Evolutionary conservation across 1,140 invertebrate species (phyloP), one percentile per base, ranked within the genome.

Genomic region (Micrasema longulum): DNA sequence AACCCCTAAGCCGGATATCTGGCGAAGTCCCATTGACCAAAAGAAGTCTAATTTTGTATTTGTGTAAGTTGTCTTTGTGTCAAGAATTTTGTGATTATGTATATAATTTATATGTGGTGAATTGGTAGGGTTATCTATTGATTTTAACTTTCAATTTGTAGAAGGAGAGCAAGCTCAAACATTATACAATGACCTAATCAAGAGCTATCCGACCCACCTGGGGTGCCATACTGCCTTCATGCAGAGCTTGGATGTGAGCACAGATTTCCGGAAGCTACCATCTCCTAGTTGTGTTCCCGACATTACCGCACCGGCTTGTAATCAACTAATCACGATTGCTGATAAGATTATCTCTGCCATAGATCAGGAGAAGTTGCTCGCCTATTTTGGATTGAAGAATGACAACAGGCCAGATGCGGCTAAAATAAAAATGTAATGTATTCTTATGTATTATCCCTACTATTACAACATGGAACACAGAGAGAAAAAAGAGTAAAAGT

Each of bases 361-460:
- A n/a, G 91, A 96, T 80, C 87, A 90, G 73, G 89, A 92, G 41
- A 88, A 89, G 75, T 77, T 96, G 31, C 82, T 96, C 0, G 89
- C 90, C 0, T 93, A 90, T 78, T 90, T 92, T 72, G 94, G 94
- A 0, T 88, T 93, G 69, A 96, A 95, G 80, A 89, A 87, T 57
- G 94, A 95, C 80, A 88, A 88, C 12, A 84, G 93, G 52, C 80
- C 87, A 0, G 93, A 96, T 80, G 92, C 93, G 0, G 80, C 84
- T 3, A 94, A 94, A 81, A 91, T 93, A 47, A 95, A 95, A 84
- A 88, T 84, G 88, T 93, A 79, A 86, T 38, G 86, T 43, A 45
- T 62, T 7, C 36, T 57, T 35, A 35, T 57, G 6, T n/a, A n/a
- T n/a, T n/a, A n/a, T n/a, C n/a, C n/a, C n/a, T n/a, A n/a, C n/a